Evolutionary conservation across 2,888 invertebrate species (phyloP).

Genomic region (Troides helena): DNA sequence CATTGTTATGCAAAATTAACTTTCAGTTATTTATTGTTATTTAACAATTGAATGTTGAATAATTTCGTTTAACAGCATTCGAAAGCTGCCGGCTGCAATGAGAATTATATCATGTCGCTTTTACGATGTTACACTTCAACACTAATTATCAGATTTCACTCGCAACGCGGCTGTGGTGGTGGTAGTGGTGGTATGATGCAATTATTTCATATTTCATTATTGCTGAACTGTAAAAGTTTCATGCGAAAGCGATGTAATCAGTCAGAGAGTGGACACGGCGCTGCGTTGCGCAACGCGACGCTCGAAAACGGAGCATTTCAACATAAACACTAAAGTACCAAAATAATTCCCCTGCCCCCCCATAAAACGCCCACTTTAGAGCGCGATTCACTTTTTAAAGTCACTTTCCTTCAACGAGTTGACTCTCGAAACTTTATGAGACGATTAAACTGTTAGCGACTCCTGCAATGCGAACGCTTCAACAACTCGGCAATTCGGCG

Average conservation of each 20-base stretch:
- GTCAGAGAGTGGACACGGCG: slow-evolving; percentile 34
- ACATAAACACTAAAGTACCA: slow-evolving; percentile 63
- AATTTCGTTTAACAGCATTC: slow-evolving; percentile 18
- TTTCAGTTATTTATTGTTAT: slow-evolving; percentile 17
- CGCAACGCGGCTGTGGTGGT: slow-evolving; percentile 24
- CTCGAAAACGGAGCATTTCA: slow-evolving; percentile 54
- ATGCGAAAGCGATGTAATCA: slow-evolving; percentile 40
- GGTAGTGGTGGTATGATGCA: slow-evolving; percentile 28
- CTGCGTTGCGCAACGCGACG: slow-evolving; percentile 53
- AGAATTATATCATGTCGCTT: slow-evolving; percentile 23
- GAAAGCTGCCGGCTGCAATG: slow-evolving; percentile 22
- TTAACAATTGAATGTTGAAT: slow-evolving; percentile 19
- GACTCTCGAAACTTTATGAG: slow-evolving; percentile 55
- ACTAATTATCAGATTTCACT: slow-evolving; percentile 33
- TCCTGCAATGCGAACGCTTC: slow-evolving; percentile 45
- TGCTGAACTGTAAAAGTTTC: slow-evolving; percentile 34
- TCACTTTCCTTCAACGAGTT: slow-evolving; percentile 54
- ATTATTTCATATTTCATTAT: slow-evolving; percentile 35
- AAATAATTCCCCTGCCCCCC: slow-evolving; percentile 59
- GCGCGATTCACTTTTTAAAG: slow-evolving; percentile 50
- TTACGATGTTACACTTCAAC: slow-evolving; percentile 28
- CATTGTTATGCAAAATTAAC: slow-evolving; percentile 4
- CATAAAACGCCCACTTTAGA: slow-evolving; percentile 67
- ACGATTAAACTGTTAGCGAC: slow-evolving; percentile 54
- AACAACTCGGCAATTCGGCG: slow-evolving; percentile 29